These are phyloP conservation scores for Dinomys branickii DNA, from an alignment of 2,113 vertebrate genomes.

Conservation along the genomic window DNA sequence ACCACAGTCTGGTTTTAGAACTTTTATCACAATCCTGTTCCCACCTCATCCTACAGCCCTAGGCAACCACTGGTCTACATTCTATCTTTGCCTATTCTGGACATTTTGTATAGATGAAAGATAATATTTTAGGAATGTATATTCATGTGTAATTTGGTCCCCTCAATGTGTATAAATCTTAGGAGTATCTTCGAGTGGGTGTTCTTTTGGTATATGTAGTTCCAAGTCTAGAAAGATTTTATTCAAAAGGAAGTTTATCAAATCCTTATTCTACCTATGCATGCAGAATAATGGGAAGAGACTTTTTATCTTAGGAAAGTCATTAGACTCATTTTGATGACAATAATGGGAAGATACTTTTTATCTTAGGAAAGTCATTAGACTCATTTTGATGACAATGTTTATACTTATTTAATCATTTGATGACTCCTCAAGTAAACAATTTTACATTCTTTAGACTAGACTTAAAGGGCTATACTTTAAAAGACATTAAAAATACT, in stretches of 20 bases:
- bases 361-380: not conserved
- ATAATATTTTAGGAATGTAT: not conserved
- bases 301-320: not conserved
- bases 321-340: slow-evolving; percentile 5
- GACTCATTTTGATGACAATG: not conserved
- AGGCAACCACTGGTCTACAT: not conserved
- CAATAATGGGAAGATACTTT: not conserved
- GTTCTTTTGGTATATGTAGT: not conserved
- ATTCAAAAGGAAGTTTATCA: not conserved
- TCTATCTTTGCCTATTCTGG: not conserved
- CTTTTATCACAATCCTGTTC: not conserved
- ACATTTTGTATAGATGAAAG: not conserved
- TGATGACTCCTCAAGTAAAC: not conserved
- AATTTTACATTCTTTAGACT: not conserved
- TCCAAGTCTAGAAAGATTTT: not conserved
- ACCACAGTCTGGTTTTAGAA: not conserved
- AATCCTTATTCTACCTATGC: not conserved
- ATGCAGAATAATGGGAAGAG: not conserved
- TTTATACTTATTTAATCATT: slow-evolving; percentile 44
- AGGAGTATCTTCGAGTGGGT: not conserved
- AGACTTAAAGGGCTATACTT: not conserved
- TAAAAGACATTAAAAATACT: not conserved
- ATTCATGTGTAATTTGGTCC: not conserved
- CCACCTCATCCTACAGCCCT: not conserved
- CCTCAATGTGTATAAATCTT: not conserved